These are phyloP conservation scores for Agrypnia vestita DNA, from an alignment of 1,140 invertebrate genomes.

Conservation along the genomic window DNA sequence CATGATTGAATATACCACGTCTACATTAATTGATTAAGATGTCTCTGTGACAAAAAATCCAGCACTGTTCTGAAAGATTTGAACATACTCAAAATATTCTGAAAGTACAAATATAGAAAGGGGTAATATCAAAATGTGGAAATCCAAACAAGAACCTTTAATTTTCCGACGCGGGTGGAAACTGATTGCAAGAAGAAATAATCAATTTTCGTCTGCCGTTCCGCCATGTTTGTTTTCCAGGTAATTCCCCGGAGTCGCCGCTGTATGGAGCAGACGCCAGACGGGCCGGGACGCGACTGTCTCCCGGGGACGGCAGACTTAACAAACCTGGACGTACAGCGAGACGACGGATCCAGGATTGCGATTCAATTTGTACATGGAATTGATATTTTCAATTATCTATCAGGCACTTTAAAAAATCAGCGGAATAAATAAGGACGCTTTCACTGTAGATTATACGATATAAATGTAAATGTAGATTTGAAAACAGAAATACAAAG, in stretches of 20 bases:
- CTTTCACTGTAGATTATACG: too few species aligned
- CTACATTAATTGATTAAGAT: too few species aligned
- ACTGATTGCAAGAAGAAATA: slow-evolving; percentile 12
- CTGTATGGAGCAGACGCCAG: neutral
- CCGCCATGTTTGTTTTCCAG: slow-evolving; percentile 2
- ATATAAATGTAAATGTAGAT: too few species aligned
- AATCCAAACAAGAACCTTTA: neutral
- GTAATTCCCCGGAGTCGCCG: slow-evolving; percentile 1
- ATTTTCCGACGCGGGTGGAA: neutral
- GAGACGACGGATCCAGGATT: neutral
- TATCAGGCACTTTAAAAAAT: neutral
- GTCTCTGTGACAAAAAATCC: too few species aligned
- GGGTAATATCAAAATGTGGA: neutral
- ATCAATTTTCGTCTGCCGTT: slow-evolving; percentile 12
- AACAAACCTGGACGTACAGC: neutral
- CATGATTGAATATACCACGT: too few species aligned
- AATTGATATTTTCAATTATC: slow-evolving; percentile 30
- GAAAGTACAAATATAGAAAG: neutral
- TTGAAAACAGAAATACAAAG: too few species aligned
- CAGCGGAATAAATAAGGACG: too few species aligned
- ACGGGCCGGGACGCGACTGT: neutral
- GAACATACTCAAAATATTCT: neutral
- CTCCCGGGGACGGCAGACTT: neutral
- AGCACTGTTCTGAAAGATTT: too few species aligned
- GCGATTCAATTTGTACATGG: slow-evolving; percentile 16